Evolutionary conservation across 2,797 vertebrate species (phyloP).

Genomic region (Catamblyrhynchus diadema): DNA sequence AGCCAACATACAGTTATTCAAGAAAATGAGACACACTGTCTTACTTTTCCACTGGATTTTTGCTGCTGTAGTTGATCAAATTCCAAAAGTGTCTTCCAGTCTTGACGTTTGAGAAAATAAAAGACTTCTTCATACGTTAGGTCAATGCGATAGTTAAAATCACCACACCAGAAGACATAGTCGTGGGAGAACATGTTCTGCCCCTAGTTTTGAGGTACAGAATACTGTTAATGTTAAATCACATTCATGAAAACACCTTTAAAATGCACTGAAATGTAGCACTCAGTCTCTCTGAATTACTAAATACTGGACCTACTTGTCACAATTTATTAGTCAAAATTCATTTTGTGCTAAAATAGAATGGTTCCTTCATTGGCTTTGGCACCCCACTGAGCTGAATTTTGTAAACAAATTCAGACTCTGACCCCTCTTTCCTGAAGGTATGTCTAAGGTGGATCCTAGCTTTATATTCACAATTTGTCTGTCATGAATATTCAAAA

Average conservation of each 20-base stretch:
- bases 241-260: neutral
- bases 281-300: neutral
- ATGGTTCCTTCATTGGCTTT: neutral
- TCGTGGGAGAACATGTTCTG: conserved; percentile 79
- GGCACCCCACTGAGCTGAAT: neutral
- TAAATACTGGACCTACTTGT: neutral
- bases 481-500: neutral
- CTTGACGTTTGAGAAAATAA: conserved; percentile 80
- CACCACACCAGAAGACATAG: conserved; percentile 83
- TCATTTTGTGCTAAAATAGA: neutral
- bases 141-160: conserved; percentile 83
- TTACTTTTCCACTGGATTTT: conserved; percentile 79
- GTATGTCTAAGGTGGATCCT: neutral
- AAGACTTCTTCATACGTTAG: conserved; percentile 81
- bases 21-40: neutral
- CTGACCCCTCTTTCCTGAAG: neutral
- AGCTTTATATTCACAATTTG: neutral
- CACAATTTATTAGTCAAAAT: neutral
- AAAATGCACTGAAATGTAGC: neutral
- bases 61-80: conserved; percentile 81
- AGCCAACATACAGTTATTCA: neutral
- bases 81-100: conserved; percentile 80
- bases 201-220: conserved; percentile 63
- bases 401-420: neutral
- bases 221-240: neutral